Base-by-base conservation (phyloP, 2,888 invertebrate genomes). In the Torymus texanus region DNA sequence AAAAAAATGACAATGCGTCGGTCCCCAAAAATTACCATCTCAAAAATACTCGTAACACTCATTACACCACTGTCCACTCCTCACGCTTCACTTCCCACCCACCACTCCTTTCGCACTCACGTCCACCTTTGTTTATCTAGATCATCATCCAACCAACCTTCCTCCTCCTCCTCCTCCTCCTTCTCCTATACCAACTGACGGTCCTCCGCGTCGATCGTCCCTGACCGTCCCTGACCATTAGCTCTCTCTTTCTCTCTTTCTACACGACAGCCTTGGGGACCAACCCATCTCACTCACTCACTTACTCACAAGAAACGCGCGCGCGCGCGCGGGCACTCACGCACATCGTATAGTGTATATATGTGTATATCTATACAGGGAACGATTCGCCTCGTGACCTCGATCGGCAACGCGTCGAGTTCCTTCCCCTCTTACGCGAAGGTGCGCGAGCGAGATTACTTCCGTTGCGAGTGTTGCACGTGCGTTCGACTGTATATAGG, bases 361-460 rank as follows among this genome's bases (percentile, higher is more conserved):
- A 21, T 21, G 21, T 2, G 21, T 21, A 41, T 41, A 41, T 41
- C 5, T 29, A 5, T 5, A 29, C 4, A 41, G 41, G 16, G 16
- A 21, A 3, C 55, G 55, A 63, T 50, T 65, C 66, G 66, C 62
- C 78, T 56, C 62, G 68, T 78, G 72, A 78, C 78, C 78, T 78
- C 78, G 73, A 78, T 73, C 61, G 67, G 12, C 53, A 41, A 21
- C 12, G 56, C 56, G 61, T 55, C 51, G 55, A 14, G 24, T 51
- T n/a, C 11, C 24, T 18, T 41, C 41, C 41, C 41, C 41, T 41
- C 41, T 41, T 41, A 41, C 41, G 53, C 16, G 66, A n/a, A 51
- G 12, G 51, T 16, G 67, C 29, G 13, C 70, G 11, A 41, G 58
- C 10, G 63, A 29, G 18, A 65, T 66, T 66, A 10, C 53, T 66